Evolutionary conservation across 2,113 vertebrate genomes (phyloP), one percentile per base, ranked within the genome.

Genomic region (Toxotes jaculatrix): DNA sequence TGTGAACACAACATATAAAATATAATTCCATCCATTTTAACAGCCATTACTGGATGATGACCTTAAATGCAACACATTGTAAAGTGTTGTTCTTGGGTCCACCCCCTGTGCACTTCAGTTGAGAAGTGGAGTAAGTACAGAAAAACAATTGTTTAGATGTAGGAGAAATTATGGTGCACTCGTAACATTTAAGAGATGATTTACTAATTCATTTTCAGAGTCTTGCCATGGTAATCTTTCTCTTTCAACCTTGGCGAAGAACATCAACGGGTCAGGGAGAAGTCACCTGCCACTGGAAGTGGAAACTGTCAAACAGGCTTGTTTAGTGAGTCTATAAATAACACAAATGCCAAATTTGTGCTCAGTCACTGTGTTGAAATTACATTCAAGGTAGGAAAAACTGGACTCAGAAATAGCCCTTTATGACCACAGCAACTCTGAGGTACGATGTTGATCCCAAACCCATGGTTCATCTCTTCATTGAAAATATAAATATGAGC

Each of bases 181-280:
- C 65, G 40, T 60, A 32, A 73, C 27, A 16, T 19, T 68, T 32
- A 53, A 12, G 23, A 8, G 11, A 47, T 42, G 21, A 71, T 40
- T 59, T 63, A 84, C 23, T 40, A 40, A 64, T 62, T 84, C 40
- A 77, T 83, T 62, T 43, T 27, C 27, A 27, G 27, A 27, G 34
- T n/a, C 43, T 72, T 72, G 56, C 31, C 36, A 64, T 76, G 42
- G 16, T 40, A 74, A 36, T 27, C 17, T 62, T 51, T 68, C 36
- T 12, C 34, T 81, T 57, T 85, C 49, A 77, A 76, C 68, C 77
- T 83, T 64, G n/a, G 40, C 31, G n/a, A 81, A 69, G 42, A 66
- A 19, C 62, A 71, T 42, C 40, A 47, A 27, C n/a, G 32, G 70
- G 71, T 81, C 87, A 89, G 32, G 36, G 57, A 74, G 78, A 88